Conservation (phyloP, 2,113 vertebrate species). For the Indicator maculatus region DNA sequence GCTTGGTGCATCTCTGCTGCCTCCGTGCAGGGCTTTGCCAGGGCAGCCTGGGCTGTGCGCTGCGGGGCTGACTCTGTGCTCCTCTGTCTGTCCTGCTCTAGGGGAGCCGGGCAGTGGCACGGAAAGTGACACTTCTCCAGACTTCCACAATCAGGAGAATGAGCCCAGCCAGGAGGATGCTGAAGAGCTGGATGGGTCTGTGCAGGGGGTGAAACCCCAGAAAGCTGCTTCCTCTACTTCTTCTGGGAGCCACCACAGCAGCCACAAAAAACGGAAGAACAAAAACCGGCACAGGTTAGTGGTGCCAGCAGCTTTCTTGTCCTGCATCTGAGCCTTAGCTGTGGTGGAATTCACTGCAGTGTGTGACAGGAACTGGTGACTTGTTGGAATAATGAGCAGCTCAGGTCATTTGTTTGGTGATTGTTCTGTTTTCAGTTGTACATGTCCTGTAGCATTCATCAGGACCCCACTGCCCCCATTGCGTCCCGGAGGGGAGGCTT, state of each 20-base stretch:
- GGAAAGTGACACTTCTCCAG: conserved; percentile 95
- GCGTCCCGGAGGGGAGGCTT: not conserved
- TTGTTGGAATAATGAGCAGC: not conserved
- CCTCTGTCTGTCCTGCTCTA: conserved; percentile 39
- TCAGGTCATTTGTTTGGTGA: not conserved
- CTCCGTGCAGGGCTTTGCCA: not conserved
- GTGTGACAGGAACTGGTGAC: not conserved
- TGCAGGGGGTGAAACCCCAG: conserved; percentile 95
- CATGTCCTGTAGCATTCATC: fast-evolving
- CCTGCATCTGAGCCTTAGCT: not conserved
- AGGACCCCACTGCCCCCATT: fast-evolving
- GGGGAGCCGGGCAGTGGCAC: conserved; percentile 96
- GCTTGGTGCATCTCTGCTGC: not conserved
- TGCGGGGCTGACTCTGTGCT: not conserved
- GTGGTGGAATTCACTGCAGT: not conserved
- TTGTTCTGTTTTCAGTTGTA: not conserved
- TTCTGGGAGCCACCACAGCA: conserved; percentile 92
- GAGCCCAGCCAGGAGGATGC: conserved; percentile 95
- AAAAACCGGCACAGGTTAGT: conserved; percentile 98
- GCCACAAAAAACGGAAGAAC: conserved; percentile 99
- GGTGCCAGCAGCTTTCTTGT: not conserved
- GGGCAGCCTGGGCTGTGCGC: not conserved
- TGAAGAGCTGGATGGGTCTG: conserved; percentile 90
- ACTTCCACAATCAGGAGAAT: conserved; percentile 98
- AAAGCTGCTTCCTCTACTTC: conserved; percentile 93